Percentiles rank a stretch among this genome's conserved stretches.
phyloP scores from a whole-genome alignment of 1,140 invertebrate genomes.

The Drosophila neocordata region DNA sequence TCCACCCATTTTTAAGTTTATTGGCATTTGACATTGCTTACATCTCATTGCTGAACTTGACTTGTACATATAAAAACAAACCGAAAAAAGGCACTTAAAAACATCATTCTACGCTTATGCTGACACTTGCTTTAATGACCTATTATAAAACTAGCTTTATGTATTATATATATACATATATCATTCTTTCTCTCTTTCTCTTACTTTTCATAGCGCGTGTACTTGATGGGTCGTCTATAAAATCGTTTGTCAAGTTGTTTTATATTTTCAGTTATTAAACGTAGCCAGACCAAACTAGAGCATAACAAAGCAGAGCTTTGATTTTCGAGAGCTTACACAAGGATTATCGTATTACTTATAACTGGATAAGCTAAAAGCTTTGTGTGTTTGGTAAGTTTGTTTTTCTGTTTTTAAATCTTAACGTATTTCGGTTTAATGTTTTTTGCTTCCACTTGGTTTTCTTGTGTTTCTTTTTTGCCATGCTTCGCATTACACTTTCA shows the following conservation, averaged over 20 bases:
- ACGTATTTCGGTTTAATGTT: constrained; percentile 9
- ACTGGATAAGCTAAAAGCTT: constrained; percentile 40
- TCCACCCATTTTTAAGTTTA: background rate
- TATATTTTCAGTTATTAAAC: constrained; percentile 66
- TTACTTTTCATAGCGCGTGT: constrained; percentile 28
- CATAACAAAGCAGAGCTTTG: constrained; percentile 14
- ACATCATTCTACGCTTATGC: constrained; percentile 34
- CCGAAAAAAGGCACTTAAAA: constrained; percentile 1
- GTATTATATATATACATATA: background rate
- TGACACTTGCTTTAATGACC: constrained; percentile 43
- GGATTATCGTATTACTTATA: constrained; percentile 9
- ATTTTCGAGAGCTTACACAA: background rate
- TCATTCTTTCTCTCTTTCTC: constrained; percentile 31
- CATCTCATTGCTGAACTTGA: constrained; percentile 28
- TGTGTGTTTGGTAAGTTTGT: constrained; percentile 44
- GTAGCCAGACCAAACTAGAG: constrained; percentile 41
- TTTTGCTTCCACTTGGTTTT: constrained; percentile 20
- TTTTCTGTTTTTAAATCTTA: constrained; percentile 20
- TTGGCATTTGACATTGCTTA: background rate
- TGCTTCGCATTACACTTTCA: constrained; percentile 33
- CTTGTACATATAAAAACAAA: constrained; percentile 15
- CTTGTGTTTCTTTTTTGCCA: constrained; percentile 10
- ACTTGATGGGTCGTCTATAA: constrained; percentile 53
- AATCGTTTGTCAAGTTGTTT: constrained; percentile 60
- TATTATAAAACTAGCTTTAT: constrained; percentile 52